A percentile compares a stretch with the other conserved stretches of the same genome.
Conservation (phyloP, 92 coral and sea anemone genomes). For the Plumapathes pennacea region DNA sequence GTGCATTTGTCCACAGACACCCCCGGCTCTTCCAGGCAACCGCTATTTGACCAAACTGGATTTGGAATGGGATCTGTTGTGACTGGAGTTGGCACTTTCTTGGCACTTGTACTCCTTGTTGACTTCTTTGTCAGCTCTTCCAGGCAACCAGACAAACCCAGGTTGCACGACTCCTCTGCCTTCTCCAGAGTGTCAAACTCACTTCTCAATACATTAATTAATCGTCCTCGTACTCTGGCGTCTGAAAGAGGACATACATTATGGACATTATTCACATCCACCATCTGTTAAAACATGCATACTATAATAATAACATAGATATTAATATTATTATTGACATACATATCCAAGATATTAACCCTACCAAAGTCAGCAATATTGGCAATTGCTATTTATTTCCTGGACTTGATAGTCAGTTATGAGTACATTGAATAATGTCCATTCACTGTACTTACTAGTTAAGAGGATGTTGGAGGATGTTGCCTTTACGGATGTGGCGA, state of each 20-base stretch:
- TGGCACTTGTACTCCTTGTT: too few species aligned
- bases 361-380: too few species aligned
- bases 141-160: background rate
- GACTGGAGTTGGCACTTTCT: too few species aligned
- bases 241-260: background rate
- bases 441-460: background rate
- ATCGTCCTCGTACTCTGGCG: background rate
- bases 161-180: conserved; percentile 4
- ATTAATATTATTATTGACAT: too few species aligned
- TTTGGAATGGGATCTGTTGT: background rate
- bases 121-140: background rate
- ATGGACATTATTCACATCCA: background rate
- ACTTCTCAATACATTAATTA: background rate
- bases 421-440: too few species aligned
- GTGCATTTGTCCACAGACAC: background rate
- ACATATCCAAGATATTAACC: too few species aligned
- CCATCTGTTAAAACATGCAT: too few species aligned
- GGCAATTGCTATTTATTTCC: too few species aligned
- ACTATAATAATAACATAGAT: too few species aligned
- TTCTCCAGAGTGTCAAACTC: background rate
- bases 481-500: background rate
- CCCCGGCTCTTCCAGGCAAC: too few species aligned
- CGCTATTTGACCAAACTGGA: background rate
- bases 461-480: background rate
- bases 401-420: too few species aligned